Percentiles rank a stretch among this genome's conserved stretches.
Evolutionary conservation across 2,113 vertebrate genomes (phyloP).

Genomic region (Clupea harengus): DNA sequence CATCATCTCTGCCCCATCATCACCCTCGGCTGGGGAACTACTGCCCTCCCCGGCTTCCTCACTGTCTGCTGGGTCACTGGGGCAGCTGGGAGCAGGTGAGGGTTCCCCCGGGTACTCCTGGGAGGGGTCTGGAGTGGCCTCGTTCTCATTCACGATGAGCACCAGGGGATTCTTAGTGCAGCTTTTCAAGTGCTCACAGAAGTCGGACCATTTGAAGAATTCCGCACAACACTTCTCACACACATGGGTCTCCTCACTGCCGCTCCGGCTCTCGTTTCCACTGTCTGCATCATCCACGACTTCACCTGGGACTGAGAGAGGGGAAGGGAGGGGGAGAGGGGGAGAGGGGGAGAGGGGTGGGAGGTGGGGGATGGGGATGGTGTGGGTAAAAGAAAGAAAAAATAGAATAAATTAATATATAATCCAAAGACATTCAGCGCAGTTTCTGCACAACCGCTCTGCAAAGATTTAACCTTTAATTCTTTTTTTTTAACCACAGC

Average conservation of each 20-base stretch:
- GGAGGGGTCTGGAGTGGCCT: constrained; percentile 75
- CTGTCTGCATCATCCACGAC: constrained; percentile 90
- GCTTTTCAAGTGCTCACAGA: constrained; percentile 89
- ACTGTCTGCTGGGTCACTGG: constrained; percentile 85
- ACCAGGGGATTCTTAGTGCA: constrained; percentile 94
- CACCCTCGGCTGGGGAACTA: constrained; percentile 70
- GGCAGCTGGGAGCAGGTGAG: constrained; percentile 83
- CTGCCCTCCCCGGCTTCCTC: constrained; percentile 83
- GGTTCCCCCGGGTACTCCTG: constrained; percentile 81
- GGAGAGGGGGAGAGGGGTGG: constrained; percentile 26
- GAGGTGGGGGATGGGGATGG: not conserved
- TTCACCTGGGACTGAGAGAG: constrained; percentile 78
- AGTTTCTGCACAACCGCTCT: constrained; percentile 72
- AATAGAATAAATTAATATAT: constrained; percentile 72
- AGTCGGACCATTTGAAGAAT: constrained; percentile 97
- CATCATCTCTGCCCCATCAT: constrained; percentile 76
- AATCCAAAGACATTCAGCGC: constrained; percentile 83
- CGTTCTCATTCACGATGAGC: constrained; percentile 93
- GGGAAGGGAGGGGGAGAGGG: constrained; percentile 27
- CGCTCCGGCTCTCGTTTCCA: constrained; percentile 89
- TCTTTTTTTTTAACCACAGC: constrained; percentile 74
- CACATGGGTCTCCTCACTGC: constrained; percentile 90
- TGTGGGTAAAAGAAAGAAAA: constrained; percentile 41
- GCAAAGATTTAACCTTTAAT: constrained; percentile 77
- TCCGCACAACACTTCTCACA: constrained; percentile 95